Conservation (phyloP, 2,113 vertebrate genomes). For the Orientallactaga bullata region DNA sequence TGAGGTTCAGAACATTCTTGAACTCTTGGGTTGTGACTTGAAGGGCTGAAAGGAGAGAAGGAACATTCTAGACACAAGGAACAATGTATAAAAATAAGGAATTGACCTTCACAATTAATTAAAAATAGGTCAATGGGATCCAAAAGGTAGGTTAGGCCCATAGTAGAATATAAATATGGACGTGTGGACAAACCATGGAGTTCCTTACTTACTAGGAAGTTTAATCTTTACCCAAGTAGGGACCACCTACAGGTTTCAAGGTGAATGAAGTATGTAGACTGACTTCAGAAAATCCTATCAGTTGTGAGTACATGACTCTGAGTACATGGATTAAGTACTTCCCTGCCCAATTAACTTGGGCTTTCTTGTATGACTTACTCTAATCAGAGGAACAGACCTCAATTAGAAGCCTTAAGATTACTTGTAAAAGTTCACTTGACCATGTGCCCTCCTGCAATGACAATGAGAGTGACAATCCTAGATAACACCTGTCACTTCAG, state of each 20-base stretch:
- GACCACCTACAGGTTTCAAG: background rate
- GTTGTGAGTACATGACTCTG: background rate
- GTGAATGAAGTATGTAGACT: slow-evolving; percentile 11
- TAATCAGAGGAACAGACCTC: background rate
- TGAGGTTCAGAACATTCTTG: background rate
- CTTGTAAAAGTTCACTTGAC: background rate
- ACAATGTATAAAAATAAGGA: background rate
- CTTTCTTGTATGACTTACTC: slow-evolving; percentile 19
- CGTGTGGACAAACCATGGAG: background rate
- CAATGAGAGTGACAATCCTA: background rate
- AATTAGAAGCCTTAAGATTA: background rate
- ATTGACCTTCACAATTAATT: background rate
- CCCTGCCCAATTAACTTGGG: background rate
- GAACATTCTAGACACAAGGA: background rate
- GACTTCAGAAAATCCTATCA: background rate
- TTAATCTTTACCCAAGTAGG: slow-evolving; percentile 11
- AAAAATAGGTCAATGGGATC: slow-evolving; percentile 12
- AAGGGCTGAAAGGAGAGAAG: background rate
- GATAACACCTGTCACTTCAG: background rate
- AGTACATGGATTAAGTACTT: background rate
- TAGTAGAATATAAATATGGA: background rate
- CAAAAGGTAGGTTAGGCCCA: background rate
- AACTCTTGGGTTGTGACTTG: background rate
- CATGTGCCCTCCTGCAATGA: background rate
- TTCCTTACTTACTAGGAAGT: background rate